A percentile compares a stretch with the other conserved stretches of the same genome.
Conservation (phyloP, 2,113 vertebrate species). For the Capreolus pygargus region DNA sequence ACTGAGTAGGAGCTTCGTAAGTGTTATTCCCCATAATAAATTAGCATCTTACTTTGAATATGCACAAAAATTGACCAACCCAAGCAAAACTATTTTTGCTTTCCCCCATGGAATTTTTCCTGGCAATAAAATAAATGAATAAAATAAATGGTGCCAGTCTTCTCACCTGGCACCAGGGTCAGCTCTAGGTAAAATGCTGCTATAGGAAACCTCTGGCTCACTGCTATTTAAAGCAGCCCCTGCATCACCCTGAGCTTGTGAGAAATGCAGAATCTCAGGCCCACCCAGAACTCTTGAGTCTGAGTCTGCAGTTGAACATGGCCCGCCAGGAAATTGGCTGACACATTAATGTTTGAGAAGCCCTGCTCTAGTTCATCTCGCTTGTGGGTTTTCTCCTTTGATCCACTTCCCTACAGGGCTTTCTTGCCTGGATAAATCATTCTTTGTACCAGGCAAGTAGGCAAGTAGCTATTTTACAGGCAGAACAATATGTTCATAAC, state of each 20-base stretch:
- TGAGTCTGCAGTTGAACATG: conserved; percentile 16
- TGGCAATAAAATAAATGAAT: conserved; percentile 58
- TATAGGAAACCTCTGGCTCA: neutral
- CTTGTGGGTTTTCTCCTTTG: conserved; percentile 62
- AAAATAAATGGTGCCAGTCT: too few relatives aligned
- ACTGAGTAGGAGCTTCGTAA: conserved; percentile 37
- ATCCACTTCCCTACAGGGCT: conserved; percentile 65
- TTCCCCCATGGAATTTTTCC: conserved; percentile 35
- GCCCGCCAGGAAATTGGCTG: conserved; percentile 10
- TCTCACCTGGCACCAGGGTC: conserved; percentile 23
- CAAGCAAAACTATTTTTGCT: conserved; percentile 39
- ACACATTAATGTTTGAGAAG: conserved; percentile 40
- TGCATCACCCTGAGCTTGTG: neutral
- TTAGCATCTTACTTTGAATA: conserved; percentile 53
- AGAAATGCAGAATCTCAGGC: conserved; percentile 23
- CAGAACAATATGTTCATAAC: conserved; percentile 69
- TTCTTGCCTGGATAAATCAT: conserved; percentile 53
- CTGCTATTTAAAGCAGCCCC: neutral
- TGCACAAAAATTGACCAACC: conserved; percentile 32
- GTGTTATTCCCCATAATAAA: conserved; percentile 59
- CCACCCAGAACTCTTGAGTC: neutral
- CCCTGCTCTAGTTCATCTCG: conserved; percentile 46
- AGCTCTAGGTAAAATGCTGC: conserved; percentile 18
- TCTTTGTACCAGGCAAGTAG: conserved; percentile 61
- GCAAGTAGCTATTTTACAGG: conserved; percentile 65